phyloP scores from a whole-genome alignment of 2,113 vertebrate species.

The Willisornis vidua region DNA sequence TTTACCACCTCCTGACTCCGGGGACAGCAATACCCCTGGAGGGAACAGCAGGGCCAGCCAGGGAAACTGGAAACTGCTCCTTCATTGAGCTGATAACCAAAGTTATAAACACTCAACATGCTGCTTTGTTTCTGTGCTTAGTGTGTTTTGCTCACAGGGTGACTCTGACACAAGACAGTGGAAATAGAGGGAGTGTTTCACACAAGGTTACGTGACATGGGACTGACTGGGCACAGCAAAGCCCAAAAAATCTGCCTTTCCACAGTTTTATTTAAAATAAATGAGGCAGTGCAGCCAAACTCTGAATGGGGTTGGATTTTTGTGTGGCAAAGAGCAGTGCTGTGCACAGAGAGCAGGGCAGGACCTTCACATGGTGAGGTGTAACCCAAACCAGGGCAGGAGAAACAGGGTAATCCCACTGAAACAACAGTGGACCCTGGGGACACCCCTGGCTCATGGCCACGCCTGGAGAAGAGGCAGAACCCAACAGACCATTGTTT shows the following conservation, averaged over 20 bases:
- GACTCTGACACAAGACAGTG: neutral
- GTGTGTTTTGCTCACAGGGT: neutral
- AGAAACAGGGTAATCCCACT: neutral
- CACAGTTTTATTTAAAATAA: neutral
- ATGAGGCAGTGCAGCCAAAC: neutral
- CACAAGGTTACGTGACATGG: neutral
- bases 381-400: neutral
- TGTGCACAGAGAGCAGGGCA: neutral
- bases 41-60: neutral
- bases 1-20: constrained; percentile 8
- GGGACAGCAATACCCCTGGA: neutral
- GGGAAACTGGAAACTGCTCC: neutral
- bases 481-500: no score
- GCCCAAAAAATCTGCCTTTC: neutral
- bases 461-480: no score
- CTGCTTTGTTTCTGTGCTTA: neutral
- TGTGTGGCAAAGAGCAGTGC: neutral
- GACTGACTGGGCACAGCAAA: neutral
- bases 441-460: no score
- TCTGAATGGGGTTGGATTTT: neutral
- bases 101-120: neutral
- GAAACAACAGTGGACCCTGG: neutral
- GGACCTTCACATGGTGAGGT: neutral
- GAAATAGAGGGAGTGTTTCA: neutral
- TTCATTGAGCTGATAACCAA: neutral